Percentiles rank a stretch among this genome's conserved stretches.
These are phyloP conservation scores for Sclerurus mexicanus DNA, from an alignment of 2,113 vertebrate genomes.

Conservation along the genomic window DNA sequence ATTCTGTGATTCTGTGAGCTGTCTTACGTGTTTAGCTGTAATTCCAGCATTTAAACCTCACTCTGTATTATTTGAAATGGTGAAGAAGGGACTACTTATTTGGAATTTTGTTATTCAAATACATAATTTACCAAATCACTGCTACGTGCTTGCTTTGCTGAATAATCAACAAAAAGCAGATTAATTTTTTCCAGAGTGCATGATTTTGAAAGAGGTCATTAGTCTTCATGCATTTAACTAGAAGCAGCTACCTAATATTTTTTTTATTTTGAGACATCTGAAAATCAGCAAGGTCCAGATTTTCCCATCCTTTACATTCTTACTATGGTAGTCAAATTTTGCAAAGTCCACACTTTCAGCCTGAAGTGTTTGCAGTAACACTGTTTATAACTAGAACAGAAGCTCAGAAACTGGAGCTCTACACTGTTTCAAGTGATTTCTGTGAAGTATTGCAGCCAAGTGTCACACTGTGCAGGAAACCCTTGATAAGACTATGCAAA, in stretches of 20 bases:
- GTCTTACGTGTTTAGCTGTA: background rate
- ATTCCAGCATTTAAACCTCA: background rate
- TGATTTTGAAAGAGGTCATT: background rate
- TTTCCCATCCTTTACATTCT: background rate
- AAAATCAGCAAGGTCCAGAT: background rate
- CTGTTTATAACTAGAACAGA: background rate
- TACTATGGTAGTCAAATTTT: background rate
- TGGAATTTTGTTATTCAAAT: background rate
- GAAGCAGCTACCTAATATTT: background rate
- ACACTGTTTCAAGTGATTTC: background rate
- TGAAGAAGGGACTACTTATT: background rate
- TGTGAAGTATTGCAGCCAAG: background rate
- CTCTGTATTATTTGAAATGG: background rate
- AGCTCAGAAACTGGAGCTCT: background rate
- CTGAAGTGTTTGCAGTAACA: background rate
- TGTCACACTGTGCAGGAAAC: background rate
- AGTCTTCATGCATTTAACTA: background rate
- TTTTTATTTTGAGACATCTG: background rate
- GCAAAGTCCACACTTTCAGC: background rate
- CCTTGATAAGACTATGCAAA: background rate
- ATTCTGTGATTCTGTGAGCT: background rate
- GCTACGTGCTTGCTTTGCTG: constrained; percentile 20
- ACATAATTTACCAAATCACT: background rate
- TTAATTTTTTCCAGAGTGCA: background rate
- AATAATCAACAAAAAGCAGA: background rate